Evolutionary conservation across 2,888 invertebrate genomes (phyloP), one percentile per base, ranked within the genome.

Genomic region (Dolichomitus sp.): DNA sequence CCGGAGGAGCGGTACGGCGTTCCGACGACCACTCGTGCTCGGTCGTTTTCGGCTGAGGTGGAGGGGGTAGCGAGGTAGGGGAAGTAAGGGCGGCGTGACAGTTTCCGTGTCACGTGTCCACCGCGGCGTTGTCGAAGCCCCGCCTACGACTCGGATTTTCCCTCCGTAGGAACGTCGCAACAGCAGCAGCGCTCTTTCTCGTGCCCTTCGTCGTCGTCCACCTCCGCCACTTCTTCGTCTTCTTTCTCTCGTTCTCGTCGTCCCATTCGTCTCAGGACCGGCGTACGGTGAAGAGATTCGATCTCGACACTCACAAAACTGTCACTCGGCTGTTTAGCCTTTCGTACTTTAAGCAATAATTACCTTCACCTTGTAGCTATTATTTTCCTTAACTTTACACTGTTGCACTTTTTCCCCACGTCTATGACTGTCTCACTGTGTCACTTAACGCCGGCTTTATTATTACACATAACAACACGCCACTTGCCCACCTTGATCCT

Each of bases 91-190:
- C 92, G 93, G 92, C 92, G 92, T 93, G 93, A 93, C 93, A 93
- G 92, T 93, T 93, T 93, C 91, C 91, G 91, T 89, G 93, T 93
- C 93, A 93, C 93, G 93, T 93, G 93, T 93, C 93, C 89, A 87
- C 89, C 90, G 89, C 91, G 90, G 70, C 92, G 85, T 92, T 92
- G 87, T 90, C 90, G 69, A 93, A 84, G 93, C 93, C 86, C 92
- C 93, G 93, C 93, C 93, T 91, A 92, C 93, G 83, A 87, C 79
- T 86, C 81, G 83, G 87, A 88, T 89, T 91, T 89, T 89, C 88
- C 86, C 86, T 85, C 81, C 72, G 83, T 57, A 73, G 80, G 80
- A 85, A 80, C 81, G 84, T 85, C 83, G 83, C 77, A 77, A 66
- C 84, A 54, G 40, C 48, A 68, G 37, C 27, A 78, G 82, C 85